These are phyloP conservation scores for Philonicus albiceps DNA, from an alignment of 2,888 invertebrate species.

Conservation along the genomic window DNA sequence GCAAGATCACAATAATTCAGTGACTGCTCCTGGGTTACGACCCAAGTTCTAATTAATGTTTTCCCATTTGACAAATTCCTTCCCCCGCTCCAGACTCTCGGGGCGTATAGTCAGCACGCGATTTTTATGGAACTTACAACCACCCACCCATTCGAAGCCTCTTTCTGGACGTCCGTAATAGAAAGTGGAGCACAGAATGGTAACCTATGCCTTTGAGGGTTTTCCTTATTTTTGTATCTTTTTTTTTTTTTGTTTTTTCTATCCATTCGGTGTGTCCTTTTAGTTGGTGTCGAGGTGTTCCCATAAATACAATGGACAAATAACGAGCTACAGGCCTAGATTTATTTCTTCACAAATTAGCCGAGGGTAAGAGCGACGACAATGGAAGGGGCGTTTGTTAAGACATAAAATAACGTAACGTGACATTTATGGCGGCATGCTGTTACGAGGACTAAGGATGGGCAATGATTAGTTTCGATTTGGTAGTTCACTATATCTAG, in stretches of 20 bases:
- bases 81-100: not conserved
- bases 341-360: constrained; percentile 46
- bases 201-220: not conserved
- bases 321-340: constrained; percentile 48
- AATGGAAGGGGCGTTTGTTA: constrained; percentile 50
- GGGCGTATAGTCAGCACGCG: constrained; percentile 49
- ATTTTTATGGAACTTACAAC: constrained; percentile 49
- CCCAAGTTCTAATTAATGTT: constrained; percentile 54
- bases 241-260: not conserved
- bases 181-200: not conserved
- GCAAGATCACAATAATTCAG: constrained; percentile 52
- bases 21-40: constrained; percentile 52
- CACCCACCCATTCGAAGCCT: not conserved
- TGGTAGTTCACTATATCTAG: not conserved
- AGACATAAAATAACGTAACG: constrained; percentile 54
- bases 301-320: constrained; percentile 54
- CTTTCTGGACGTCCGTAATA: constrained; percentile 4
- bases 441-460: not conserved
- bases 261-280: not conserved
- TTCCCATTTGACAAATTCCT: constrained; percentile 54
- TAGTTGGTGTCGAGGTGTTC: constrained; percentile 55
- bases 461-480: not conserved
- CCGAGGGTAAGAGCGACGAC: constrained; percentile 39
- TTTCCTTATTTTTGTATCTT: not conserved
- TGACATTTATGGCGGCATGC: constrained; percentile 53